A percentile compares a stretch with the other conserved stretches of the same genome.
These are phyloP conservation scores for Acrocyrtus sp. DNA, from an alignment of 2,888 invertebrate genomes.

Conservation along the genomic window DNA sequence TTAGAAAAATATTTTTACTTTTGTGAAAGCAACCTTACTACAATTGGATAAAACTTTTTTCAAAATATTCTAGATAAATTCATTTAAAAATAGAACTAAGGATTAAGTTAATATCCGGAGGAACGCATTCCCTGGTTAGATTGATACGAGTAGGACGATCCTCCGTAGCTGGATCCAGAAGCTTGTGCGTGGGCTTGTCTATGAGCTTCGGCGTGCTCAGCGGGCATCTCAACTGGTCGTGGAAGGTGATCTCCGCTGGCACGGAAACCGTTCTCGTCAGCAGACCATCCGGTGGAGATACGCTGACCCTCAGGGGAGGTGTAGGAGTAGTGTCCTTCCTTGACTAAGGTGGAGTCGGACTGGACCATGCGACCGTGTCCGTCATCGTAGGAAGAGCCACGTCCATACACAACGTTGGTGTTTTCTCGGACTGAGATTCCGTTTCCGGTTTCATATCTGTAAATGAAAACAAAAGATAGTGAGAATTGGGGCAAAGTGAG, in stretches of 20 bases:
- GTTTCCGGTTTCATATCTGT: conserved; percentile 30
- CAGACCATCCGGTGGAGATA: conserved; percentile 19
- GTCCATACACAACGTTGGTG: conserved; percentile 23
- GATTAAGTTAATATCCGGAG: too few species aligned
- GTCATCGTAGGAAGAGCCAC: conserved; percentile 20
- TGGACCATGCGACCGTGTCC: conserved; percentile 16
- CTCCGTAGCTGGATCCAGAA: too few species aligned
- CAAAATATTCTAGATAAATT: too few species aligned
- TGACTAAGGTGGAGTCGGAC: conserved; percentile 19
- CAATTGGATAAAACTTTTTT: too few species aligned
- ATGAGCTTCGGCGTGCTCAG: conserved; percentile 45
- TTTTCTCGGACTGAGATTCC: conserved; percentile 13
- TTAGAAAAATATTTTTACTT: too few species aligned
- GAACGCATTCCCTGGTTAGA: too few species aligned
- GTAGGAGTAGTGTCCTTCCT: conserved; percentile 18
- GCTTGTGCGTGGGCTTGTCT: conserved; percentile 12
- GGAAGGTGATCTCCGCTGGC: conserved; percentile 21
- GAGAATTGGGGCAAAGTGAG: background rate
- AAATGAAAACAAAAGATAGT: too few species aligned
- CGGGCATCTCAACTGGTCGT: conserved; percentile 41
- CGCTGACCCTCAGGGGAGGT: conserved; percentile 18
- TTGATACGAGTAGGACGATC: too few species aligned
- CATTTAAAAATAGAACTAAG: too few species aligned
- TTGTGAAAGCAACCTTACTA: too few species aligned
- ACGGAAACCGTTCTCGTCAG: conserved; percentile 34